Evolutionary conservation across 2,888 invertebrate species (phyloP), one percentile per base, ranked within the genome.

Genomic region (Orthosia gracilis): DNA sequence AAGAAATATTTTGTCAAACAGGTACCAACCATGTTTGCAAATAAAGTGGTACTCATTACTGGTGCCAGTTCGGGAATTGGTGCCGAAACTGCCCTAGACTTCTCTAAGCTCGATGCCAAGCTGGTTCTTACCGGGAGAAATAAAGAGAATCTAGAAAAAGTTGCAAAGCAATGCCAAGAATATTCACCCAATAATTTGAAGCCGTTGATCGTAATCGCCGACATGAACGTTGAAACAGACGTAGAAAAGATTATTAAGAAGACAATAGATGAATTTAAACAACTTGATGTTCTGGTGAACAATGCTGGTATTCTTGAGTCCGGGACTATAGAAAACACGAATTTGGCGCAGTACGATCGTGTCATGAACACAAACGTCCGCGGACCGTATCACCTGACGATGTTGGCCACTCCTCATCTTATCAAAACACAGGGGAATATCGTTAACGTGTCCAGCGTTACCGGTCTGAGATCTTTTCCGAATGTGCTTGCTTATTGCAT

Each of bases 401-500:
- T 98, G 97, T 91, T 99, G 80, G 98, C 98, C 58, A 97, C 98
- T 0, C 99, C 99, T 3, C 97, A 99, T 94, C 96, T 99, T 13
- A 96, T 98, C 5, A 96, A 97, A 94, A 97, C 97, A 0, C 98
- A 98, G 93, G 99, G 99, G 26, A 98, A 97, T 86, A 98, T 99
- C 86, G 99, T 99, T 0, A 99, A 99, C 92, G 98, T 99, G 0
- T 99, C 99, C 4, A 99, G 99, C 92, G 98, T 99, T 0, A 98
- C 98, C 88, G 99, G 99, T 13, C 91, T 98, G 47, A 97, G 99
- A 91, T 97, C 99, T 78, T 99, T 99, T 90, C 98, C 99, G 0
- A 98, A 98, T 69, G 97, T 99, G n/a, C 93, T 99, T 69, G 98
- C 99, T 0, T 99, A 99, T 92, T 98, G 98, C 88, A 98, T 99